phyloP scores from a whole-genome alignment of 2,113 vertebrate species.

The Rhagologus leucostigma region DNA sequence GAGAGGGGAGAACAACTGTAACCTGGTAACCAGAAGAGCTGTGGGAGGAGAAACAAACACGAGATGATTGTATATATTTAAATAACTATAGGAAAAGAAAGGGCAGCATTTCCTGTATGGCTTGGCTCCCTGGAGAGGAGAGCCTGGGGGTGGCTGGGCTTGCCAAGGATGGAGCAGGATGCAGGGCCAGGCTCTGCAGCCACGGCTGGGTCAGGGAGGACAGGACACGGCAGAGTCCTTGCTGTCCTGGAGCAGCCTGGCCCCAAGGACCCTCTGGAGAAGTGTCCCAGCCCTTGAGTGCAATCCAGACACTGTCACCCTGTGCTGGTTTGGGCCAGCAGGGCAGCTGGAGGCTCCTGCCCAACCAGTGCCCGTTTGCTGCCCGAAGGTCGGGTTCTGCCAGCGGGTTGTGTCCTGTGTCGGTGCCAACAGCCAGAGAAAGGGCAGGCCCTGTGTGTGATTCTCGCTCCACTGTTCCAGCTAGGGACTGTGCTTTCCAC shows the following conservation, averaged over 20 bases:
- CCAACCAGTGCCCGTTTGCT: fast-evolving
- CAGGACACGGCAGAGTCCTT: fast-evolving
- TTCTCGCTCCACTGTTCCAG: neutral
- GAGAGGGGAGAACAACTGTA: constrained; percentile 22
- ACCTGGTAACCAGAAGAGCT: constrained; percentile 53
- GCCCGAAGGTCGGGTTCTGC: neutral
- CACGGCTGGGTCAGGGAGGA: fast-evolving
- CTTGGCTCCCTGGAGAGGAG: neutral
- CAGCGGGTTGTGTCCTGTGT: neutral
- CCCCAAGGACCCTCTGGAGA: neutral
- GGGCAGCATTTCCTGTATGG: neutral
- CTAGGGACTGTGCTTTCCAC: neutral
- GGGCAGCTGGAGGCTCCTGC: neutral
- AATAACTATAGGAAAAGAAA: constrained; percentile 8
- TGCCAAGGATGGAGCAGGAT: fast-evolving
- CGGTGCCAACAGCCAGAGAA: neutral
- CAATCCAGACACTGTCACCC: fast-evolving
- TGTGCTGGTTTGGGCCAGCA: fast-evolving
- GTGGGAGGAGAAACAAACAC: constrained; percentile 61
- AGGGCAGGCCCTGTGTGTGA: neutral
- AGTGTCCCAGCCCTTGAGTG: neutral
- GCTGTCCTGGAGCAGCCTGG: neutral
- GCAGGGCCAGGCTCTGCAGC: neutral
- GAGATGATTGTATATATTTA: constrained; percentile 21
- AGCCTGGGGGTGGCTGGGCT: neutral